Conservation (phyloP, 53 echinoderm and acorn worm genomes). For the Actinopyga echinites region DNA sequence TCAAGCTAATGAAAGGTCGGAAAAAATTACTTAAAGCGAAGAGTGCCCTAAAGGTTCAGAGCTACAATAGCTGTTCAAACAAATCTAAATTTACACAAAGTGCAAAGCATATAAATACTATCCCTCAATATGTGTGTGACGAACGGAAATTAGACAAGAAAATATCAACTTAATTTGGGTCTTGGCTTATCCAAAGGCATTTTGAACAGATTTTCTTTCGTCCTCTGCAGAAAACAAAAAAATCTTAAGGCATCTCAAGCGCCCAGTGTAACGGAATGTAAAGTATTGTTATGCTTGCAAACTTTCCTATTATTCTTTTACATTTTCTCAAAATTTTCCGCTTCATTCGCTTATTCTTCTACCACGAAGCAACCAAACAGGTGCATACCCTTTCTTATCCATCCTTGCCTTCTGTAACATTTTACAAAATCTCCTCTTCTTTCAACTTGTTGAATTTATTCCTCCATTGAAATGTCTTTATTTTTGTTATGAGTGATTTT, state of each 20-base stretch:
- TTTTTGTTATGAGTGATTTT: constrained; percentile 24
- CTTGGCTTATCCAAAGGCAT: constrained; percentile 30
- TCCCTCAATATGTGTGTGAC: too few species aligned
- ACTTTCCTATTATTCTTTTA: constrained; percentile 22
- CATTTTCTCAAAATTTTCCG: constrained; percentile 15
- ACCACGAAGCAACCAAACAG: neutral
- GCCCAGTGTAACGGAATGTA: neutral
- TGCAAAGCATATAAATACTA: too few species aligned
- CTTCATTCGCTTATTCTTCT: neutral
- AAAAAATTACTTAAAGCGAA: too few species aligned
- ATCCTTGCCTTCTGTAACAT: neutral
- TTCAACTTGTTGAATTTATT: neutral
- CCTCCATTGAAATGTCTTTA: constrained; percentile 18
- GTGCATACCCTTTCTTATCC: constrained; percentile 5
- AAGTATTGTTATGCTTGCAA: neutral
- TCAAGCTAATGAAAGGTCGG: too few species aligned
- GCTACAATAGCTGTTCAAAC: too few species aligned
- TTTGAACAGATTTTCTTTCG: constrained; percentile 12
- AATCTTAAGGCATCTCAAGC: constrained; percentile 24
- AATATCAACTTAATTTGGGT: constrained; percentile 18
- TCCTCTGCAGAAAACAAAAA: constrained; percentile 23
- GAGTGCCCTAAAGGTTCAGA: too few species aligned
- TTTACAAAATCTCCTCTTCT: neutral
- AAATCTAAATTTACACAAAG: too few species aligned
- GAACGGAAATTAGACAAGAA: too few species aligned